Percentiles rank a stretch among this genome's conserved stretches.
Conservation (phyloP, 2,113 vertebrate species). For the Microcebus ravelobensis region DNA sequence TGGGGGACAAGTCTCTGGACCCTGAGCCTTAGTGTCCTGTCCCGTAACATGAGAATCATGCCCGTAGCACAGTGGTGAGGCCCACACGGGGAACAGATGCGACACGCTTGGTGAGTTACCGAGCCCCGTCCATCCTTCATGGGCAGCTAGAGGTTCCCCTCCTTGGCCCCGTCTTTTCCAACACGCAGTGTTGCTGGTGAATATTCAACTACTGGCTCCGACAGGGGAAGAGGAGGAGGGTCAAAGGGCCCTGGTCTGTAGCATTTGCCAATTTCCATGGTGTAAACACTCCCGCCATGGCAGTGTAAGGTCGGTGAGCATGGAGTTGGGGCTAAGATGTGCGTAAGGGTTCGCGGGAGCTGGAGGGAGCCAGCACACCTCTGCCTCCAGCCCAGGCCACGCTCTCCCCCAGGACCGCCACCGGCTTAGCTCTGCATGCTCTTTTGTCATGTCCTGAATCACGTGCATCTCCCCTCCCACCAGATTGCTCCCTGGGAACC, state of each 20-base stretch:
- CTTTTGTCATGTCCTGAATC: neutral
- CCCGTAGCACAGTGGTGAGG: neutral
- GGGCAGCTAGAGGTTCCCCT: neutral
- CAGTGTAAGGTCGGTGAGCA: too few relatives aligned
- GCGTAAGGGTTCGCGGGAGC: fast-evolving
- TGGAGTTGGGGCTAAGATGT: neutral
- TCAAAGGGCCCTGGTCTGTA: neutral
- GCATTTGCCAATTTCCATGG: neutral
- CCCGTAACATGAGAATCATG: neutral
- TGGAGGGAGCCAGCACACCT: fast-evolving
- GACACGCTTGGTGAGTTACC: neutral
- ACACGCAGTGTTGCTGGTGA: neutral
- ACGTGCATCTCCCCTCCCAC: neutral
- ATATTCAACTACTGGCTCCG: neutral
- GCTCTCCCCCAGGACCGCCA: neutral
- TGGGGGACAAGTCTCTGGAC: neutral
- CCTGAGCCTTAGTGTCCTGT: neutral
- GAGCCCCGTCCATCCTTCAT: neutral
- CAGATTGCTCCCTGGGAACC: neutral
- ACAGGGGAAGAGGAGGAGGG: neutral
- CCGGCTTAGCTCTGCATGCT: fast-evolving
- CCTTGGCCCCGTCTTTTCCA: too few relatives aligned
- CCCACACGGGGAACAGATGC: neutral
- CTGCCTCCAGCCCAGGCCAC: neutral
- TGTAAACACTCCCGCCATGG: neutral